A percentile compares a stretch with the other conserved stretches of the same genome.
These are phyloP conservation scores for Megaceryle alcyon DNA, from an alignment of 2,797 vertebrate species.

Conservation along the genomic window DNA sequence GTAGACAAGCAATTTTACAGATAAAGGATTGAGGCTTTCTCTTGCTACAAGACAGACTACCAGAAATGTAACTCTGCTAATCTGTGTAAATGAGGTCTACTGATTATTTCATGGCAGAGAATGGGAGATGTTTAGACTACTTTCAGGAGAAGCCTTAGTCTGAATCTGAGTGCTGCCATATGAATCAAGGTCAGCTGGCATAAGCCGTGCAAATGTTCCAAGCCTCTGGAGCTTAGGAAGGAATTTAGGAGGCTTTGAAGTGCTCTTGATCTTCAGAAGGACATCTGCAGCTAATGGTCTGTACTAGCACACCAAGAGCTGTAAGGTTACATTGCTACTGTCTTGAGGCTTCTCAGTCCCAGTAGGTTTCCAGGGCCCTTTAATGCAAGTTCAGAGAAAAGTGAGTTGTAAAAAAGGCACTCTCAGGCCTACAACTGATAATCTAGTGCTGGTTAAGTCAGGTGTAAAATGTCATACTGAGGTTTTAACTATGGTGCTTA, in stretches of 20 bases:
- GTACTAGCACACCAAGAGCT: not conserved
- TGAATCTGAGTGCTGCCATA: not conserved
- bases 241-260: constrained; percentile 61
- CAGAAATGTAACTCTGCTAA: not conserved
- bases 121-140: not conserved
- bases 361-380: not conserved
- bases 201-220: constrained; percentile 49
- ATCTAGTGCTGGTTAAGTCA: constrained; percentile 12
- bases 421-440: not conserved
- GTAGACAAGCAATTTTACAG: not conserved
- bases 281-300: constrained; percentile 59
- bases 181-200: constrained; percentile 30
- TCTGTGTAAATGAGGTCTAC: not conserved
- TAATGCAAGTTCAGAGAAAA: constrained; percentile 28
- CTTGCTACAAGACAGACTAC: not conserved
- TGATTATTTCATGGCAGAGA: not conserved
- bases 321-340: not conserved
- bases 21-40: not conserved
- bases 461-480: constrained; percentile 58
- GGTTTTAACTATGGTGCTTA: not conserved
- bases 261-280: constrained; percentile 63
- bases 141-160: not conserved
- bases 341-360: constrained; percentile 26
- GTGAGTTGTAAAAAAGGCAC: constrained; percentile 29
- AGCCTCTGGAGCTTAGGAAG: constrained; percentile 50